phyloP scores from a whole-genome alignment of 2,888 invertebrate species.

The Ornithoptera priamus region DNA sequence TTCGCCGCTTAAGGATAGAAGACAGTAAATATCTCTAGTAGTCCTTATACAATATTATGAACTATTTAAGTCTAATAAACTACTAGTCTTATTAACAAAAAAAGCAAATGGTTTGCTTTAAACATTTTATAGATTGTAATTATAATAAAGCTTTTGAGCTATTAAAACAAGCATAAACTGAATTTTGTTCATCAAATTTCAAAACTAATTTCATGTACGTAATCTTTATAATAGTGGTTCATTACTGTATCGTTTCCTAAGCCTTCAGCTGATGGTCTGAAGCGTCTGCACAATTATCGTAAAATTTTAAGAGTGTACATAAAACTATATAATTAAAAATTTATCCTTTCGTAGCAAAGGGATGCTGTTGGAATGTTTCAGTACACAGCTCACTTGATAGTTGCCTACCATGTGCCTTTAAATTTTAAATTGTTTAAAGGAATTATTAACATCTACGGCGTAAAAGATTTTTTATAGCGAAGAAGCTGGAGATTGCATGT shows the following conservation, averaged over 20 bases:
- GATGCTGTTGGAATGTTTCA: background rate
- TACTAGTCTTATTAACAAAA: background rate
- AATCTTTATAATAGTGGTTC: conserved; percentile 9
- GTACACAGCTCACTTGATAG: background rate
- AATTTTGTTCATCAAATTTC: conserved; percentile 11
- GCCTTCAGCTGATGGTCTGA: conserved; percentile 1
- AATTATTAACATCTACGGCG: too few relatives aligned
- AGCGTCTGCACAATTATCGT: conserved; percentile 11
- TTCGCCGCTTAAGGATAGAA: too few relatives aligned
- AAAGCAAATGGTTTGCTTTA: background rate
- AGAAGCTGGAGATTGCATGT: too few relatives aligned
- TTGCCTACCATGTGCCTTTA: background rate
- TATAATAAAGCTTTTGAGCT: background rate
- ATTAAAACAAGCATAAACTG: background rate
- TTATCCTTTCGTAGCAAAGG: background rate
- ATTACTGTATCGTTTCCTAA: conserved; percentile 9
- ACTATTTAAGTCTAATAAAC: too few relatives aligned
- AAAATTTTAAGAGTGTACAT: conserved; percentile 10
- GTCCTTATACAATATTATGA: too few relatives aligned
- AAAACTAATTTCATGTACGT: conserved; percentile 14
- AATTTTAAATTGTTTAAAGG: background rate
- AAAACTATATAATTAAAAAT: conserved; percentile 15
- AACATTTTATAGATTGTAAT: background rate
- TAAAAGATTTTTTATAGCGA: too few relatives aligned
- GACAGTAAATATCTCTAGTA: too few relatives aligned